A percentile compares a stretch with the other conserved stretches of the same genome.
phyloP scores from a whole-genome alignment of 2,797 vertebrate species.

The Anguilla obscura region DNA sequence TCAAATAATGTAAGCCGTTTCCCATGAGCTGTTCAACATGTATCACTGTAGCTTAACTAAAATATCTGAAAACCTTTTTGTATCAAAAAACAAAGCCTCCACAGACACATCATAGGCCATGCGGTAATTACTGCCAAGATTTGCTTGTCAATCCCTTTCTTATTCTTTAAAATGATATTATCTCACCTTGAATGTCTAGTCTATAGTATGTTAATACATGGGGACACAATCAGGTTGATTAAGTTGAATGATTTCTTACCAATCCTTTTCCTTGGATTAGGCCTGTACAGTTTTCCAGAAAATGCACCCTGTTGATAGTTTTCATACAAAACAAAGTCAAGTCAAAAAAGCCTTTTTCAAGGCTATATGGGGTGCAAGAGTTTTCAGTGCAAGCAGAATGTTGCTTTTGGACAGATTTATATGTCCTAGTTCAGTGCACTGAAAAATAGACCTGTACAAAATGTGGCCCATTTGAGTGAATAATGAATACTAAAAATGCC shows the following conservation, averaged over 20 bases:
- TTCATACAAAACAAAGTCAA: not conserved
- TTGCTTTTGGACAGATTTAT: slow-evolving; percentile 6
- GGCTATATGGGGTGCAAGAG: not conserved
- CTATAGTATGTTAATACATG: not conserved
- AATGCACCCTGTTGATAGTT: not conserved
- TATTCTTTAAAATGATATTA: not conserved
- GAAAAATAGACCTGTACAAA: not conserved
- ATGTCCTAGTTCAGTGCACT: not conserved
- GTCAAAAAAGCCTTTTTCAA: not conserved
- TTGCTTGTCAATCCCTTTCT: not conserved
- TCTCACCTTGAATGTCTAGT: not conserved
- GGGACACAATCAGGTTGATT: not conserved
- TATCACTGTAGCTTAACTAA: not conserved
- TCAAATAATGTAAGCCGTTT: not conserved
- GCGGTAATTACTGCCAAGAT: not conserved
- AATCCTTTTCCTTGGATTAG: not conserved
- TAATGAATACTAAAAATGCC: slow-evolving; percentile 4
- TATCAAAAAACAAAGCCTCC: not conserved
- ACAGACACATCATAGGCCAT: not conserved
- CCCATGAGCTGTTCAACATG: not conserved
- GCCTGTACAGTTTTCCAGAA: not conserved
- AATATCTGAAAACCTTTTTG: not conserved
- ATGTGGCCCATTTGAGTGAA: not conserved
- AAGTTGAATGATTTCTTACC: not conserved
- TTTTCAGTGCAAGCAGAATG: slow-evolving; percentile 1